phyloP scores from a whole-genome alignment of 2,113 vertebrate species.

The Scomber japonicus region DNA sequence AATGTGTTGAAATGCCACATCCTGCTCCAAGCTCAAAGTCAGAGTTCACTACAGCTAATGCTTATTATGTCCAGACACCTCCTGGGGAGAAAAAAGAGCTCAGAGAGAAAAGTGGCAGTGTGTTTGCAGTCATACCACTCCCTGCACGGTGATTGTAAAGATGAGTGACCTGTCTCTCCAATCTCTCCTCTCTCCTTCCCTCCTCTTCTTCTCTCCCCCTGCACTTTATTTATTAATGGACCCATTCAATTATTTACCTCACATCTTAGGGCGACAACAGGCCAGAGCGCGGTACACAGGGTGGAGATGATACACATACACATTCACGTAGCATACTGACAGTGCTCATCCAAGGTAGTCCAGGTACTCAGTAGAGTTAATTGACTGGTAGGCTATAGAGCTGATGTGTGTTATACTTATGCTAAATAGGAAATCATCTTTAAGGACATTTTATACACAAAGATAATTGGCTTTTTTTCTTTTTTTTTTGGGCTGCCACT shows the following conservation, averaged over 20 bases:
- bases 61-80: constrained; percentile 71
- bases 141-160: constrained; percentile 74
- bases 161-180: constrained; percentile 72
- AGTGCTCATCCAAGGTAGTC: constrained; percentile 22
- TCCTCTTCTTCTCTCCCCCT: constrained; percentile 27
- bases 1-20: constrained; percentile 75
- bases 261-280: constrained; percentile 74
- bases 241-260: constrained; percentile 84
- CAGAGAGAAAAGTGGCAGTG: constrained; percentile 20
- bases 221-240: constrained; percentile 85
- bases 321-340: constrained; percentile 26
- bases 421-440: constrained; percentile 9
- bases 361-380: constrained; percentile 24
- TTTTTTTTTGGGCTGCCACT: not conserved
- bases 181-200: constrained; percentile 22
- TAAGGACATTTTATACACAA: not conserved
- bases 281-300: constrained; percentile 56
- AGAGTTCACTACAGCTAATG: constrained; percentile 64
- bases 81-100: constrained; percentile 30
- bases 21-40: constrained; percentile 60
- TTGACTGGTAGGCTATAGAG: constrained; percentile 21
- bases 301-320: constrained; percentile 59
- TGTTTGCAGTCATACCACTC: constrained; percentile 61
- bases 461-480: not conserved
- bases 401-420: not conserved